Evolutionary conservation across 2,797 vertebrate species (phyloP).

Genomic region (Lithobates pipiens): DNA sequence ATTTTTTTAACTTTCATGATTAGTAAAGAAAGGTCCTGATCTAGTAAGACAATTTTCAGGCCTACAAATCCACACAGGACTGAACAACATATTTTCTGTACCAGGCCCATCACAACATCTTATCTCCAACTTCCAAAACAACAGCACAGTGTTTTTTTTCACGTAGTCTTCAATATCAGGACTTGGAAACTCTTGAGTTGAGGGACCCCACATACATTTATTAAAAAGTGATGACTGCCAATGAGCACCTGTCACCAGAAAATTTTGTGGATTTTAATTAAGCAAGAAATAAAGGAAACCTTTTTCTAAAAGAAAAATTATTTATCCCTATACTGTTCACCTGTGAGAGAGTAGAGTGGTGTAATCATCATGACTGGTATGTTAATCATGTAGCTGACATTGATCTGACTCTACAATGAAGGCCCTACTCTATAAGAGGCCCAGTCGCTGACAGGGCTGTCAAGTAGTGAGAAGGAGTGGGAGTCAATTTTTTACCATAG

Average conservation of each 20-base stretch:
- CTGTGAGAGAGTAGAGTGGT: not conserved
- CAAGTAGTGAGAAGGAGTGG: not conserved
- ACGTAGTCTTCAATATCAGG: not conserved
- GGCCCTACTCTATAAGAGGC: not conserved
- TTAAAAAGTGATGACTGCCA: constrained; percentile 14
- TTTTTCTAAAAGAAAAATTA: not conserved
- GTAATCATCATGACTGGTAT: not conserved
- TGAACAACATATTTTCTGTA: too few species aligned
- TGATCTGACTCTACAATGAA: not conserved
- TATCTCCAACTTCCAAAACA: not conserved
- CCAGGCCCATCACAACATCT: not conserved
- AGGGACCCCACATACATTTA: not conserved
- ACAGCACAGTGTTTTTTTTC: not conserved
- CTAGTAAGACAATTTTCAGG: too few species aligned
- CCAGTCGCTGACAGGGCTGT: not conserved
- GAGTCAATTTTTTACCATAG: not conserved
- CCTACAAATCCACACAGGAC: too few species aligned
- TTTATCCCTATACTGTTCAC: not conserved
- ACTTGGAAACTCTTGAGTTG: not conserved
- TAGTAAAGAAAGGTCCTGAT: too few species aligned
- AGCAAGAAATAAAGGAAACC: not conserved
- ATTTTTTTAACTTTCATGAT: too few species aligned
- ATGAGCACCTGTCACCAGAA: not conserved
- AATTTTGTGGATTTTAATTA: constrained; percentile 12
- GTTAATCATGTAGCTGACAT: not conserved